These are phyloP conservation scores for Girardinus metallicus DNA, from an alignment of 2,797 vertebrate genomes.

Conservation along the genomic window DNA sequence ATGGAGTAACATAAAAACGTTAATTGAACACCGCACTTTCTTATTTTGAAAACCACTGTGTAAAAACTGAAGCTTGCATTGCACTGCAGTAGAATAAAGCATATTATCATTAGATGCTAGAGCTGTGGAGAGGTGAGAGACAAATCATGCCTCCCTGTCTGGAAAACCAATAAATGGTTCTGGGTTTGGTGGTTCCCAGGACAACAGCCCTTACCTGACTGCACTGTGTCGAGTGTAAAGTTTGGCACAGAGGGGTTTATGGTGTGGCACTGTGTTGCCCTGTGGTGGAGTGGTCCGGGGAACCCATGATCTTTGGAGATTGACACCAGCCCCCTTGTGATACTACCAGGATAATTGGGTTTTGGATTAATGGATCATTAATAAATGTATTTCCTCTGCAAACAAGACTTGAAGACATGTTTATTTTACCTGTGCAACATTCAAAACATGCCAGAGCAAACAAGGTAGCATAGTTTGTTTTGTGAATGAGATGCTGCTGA, in stretches of 20 bases:
- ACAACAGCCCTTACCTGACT: not conserved
- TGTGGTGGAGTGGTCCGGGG: not conserved
- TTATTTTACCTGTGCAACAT: not conserved
- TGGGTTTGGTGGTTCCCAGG: not conserved
- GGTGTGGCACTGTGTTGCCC: not conserved
- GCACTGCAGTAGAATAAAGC: not conserved
- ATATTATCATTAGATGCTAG: not conserved
- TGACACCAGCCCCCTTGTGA: not conserved
- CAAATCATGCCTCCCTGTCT: not conserved
- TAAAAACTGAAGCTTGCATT: not conserved
- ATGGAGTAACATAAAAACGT: not conserved
- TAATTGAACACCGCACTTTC: not conserved
- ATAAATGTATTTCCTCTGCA: not conserved
- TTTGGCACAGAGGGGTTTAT: not conserved
- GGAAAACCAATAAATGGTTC: not conserved
- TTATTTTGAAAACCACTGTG: not conserved
- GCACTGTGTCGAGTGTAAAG: not conserved
- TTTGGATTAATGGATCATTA: not conserved
- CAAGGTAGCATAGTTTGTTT: not conserved
- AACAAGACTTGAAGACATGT: not conserved
- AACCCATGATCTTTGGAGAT: not conserved
- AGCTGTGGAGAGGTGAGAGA: not conserved
- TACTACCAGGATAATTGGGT: not conserved
- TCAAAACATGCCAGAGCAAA: not conserved
- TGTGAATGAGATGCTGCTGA: not conserved